Conservation (phyloP, 1,140 invertebrate species). For the Neodiprion lecontei region DNA sequence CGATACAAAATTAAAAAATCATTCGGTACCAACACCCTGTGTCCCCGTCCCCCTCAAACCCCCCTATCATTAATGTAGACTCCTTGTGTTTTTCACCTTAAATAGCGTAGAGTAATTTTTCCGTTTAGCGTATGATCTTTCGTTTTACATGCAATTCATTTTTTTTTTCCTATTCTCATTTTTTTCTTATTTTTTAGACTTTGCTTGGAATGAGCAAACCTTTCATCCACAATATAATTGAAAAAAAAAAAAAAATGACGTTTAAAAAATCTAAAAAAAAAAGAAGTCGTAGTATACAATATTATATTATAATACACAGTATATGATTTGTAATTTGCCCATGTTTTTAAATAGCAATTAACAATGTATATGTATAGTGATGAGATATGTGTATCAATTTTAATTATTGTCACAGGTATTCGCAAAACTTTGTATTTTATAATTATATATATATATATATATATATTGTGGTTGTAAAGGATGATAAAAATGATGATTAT, state of each 20-base stretch:
- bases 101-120: slow-evolving; percentile 10
- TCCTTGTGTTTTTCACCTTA: neutral
- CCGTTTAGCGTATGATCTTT: slow-evolving; percentile 8
- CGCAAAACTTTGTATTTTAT: too few species aligned
- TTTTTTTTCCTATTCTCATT: slow-evolving; percentile 5
- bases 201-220: slow-evolving; percentile 29
- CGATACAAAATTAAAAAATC: neutral
- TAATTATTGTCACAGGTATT: too few species aligned
- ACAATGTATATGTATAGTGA: too few species aligned
- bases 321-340: too few species aligned
- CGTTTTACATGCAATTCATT: neutral
- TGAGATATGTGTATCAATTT: too few species aligned
- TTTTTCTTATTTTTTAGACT: slow-evolving; percentile 31
- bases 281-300: slow-evolving; percentile 19
- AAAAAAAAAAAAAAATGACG: neutral
- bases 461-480: too few species aligned
- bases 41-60: neutral
- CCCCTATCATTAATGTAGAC: slow-evolving; percentile 8
- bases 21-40: neutral
- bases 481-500: too few species aligned
- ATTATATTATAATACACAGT: neutral
- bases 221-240: slow-evolving; percentile 37
- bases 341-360: too few species aligned
- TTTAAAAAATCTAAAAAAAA: slow-evolving; percentile 34
- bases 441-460: too few species aligned